A percentile compares a stretch with the other conserved stretches of the same genome.
Conservation (phyloP, 2,113 vertebrate genomes). For the human (Homo sapiens) region DNA sequence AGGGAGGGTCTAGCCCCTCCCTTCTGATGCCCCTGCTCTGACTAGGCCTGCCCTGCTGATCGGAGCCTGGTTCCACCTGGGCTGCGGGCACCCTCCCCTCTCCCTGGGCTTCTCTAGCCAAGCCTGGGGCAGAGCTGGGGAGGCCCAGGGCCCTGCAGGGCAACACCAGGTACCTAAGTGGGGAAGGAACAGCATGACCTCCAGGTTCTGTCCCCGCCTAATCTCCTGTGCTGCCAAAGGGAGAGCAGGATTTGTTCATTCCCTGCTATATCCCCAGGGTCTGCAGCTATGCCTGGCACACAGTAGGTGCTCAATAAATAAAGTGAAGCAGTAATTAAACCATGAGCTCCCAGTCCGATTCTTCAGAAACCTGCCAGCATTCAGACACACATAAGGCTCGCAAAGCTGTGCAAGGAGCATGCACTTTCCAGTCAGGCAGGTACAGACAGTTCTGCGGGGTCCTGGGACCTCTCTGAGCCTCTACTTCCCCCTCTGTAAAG, state of each 20-base stretch:
- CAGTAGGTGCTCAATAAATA: background rate
- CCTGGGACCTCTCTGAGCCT: background rate
- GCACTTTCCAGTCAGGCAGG: background rate
- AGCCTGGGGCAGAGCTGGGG: background rate
- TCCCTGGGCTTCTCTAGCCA: background rate
- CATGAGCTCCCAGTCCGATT: background rate
- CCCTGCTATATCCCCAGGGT: background rate
- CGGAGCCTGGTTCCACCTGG: background rate
- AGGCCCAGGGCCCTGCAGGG: background rate
- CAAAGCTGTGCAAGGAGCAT: background rate
- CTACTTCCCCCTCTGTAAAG: background rate
- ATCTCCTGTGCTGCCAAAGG: no score
- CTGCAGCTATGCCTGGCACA: background rate
- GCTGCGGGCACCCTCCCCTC: background rate
- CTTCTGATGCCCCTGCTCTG: background rate
- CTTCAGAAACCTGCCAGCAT: background rate
- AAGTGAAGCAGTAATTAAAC: background rate
- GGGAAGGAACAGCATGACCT: background rate
- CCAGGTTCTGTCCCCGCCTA: background rate
- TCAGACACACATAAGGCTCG: background rate
- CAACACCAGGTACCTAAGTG: no score
- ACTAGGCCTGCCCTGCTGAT: background rate
- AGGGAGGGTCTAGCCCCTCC: background rate
- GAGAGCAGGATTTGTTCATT: background rate
- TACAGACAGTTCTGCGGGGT: background rate